These are phyloP conservation scores for Agriotes lineatus DNA, from an alignment of 2,888 invertebrate genomes.

Conservation along the genomic window DNA sequence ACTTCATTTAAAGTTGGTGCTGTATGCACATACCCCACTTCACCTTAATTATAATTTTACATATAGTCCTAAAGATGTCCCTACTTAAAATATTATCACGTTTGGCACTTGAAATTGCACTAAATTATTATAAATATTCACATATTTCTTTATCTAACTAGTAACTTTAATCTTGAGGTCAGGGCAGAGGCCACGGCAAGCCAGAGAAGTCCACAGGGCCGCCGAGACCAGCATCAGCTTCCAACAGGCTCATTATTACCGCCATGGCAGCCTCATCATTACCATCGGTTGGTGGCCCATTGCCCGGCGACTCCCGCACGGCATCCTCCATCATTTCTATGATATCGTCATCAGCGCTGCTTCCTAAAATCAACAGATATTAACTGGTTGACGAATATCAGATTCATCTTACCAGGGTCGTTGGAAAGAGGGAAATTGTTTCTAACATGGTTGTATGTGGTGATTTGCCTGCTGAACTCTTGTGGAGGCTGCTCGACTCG, in stretches of 20 bases:
- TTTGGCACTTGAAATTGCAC: too few relatives aligned
- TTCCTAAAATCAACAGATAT: constrained; percentile 28
- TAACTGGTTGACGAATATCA: neutral
- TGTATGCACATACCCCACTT: too few relatives aligned
- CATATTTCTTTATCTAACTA: neutral
- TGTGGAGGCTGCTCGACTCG: constrained; percentile 49
- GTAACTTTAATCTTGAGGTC: constrained; percentile 25
- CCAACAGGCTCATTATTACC: constrained; percentile 90
- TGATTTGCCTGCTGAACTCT: constrained; percentile 45
- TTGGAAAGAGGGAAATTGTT: constrained; percentile 68
- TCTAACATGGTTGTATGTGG: constrained; percentile 60
- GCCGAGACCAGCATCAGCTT: constrained; percentile 90
- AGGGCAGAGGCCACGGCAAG: constrained; percentile 87
- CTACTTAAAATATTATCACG: too few relatives aligned
- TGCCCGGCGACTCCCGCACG: constrained; percentile 66
- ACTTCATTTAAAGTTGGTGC: too few relatives aligned
- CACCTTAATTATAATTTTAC: too few relatives aligned
- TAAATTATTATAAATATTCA: too few relatives aligned
- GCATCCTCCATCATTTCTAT: constrained; percentile 72
- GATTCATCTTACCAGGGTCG: constrained; percentile 67
- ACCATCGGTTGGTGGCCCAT: constrained; percentile 72
- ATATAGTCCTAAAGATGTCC: too few relatives aligned
- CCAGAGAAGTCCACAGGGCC: constrained; percentile 90
- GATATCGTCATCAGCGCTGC: constrained; percentile 67
- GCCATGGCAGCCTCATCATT: constrained; percentile 94